Conservation (phyloP, 2,888 invertebrate species). For the Limnephilus lunatus region DNA sequence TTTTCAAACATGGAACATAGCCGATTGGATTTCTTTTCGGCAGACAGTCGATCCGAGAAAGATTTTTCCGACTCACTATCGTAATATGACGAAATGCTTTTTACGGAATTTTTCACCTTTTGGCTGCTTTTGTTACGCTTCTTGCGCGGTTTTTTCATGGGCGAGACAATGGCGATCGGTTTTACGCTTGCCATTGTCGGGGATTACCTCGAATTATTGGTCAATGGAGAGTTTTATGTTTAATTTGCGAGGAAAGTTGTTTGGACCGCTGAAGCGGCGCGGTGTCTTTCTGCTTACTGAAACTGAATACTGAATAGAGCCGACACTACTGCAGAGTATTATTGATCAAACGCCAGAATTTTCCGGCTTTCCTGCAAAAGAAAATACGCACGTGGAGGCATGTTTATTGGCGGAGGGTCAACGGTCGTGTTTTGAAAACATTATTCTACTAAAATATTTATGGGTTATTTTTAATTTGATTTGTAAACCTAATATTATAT, state of each 20-base stretch:
- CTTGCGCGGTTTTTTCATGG: constrained; percentile 63
- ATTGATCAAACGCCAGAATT: constrained; percentile 44
- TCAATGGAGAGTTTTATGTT: constrained; percentile 4
- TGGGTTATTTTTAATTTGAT: too few species aligned
- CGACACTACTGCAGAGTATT: constrained; percentile 12
- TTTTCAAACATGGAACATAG: constrained; percentile 65
- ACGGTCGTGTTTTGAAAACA: neutral
- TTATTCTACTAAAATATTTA: neutral
- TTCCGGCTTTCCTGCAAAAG: neutral
- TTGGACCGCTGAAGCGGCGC: constrained; percentile 7
- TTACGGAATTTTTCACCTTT: constrained; percentile 25
- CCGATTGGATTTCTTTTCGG: constrained; percentile 51
- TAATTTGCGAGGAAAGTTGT: neutral
- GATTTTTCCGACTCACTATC: constrained; percentile 53
- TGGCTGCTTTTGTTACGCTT: constrained; percentile 46
- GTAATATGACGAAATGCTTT: constrained; percentile 6
- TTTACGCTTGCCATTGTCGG: constrained; percentile 53
- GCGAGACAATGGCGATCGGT: constrained; percentile 63
- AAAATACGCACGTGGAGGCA: neutral
- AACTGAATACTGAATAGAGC: too few species aligned
- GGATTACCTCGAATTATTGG: neutral
- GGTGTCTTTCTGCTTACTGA: constrained; percentile 24
- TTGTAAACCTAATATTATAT: too few species aligned
- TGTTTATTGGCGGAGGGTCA: neutral
- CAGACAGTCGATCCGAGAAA: constrained; percentile 16